Conservation (phyloP, 2,113 vertebrate species). For the Mesembrinibis cayennensis region DNA sequence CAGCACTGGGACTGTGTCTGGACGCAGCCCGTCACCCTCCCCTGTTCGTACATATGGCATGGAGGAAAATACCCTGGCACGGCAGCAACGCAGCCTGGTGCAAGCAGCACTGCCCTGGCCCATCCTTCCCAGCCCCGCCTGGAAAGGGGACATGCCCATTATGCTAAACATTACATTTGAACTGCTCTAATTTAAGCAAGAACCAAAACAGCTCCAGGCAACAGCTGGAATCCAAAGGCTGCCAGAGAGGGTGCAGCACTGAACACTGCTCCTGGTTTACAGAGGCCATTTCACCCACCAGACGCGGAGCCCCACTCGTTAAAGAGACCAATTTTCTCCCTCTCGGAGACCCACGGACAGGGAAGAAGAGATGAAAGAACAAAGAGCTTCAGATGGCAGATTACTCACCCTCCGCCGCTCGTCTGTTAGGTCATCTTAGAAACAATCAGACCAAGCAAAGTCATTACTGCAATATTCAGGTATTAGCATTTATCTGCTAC, state of each 20-base stretch:
- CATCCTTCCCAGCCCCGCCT: background rate
- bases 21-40: fast-evolving
- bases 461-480: slow-evolving; percentile 3
- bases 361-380: slow-evolving; percentile 5
- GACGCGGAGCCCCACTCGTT: background rate
- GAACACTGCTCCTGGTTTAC: background rate
- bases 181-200: background rate
- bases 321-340: background rate
- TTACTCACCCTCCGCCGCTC: background rate
- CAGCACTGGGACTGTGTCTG: background rate
- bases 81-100: background rate
- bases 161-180: background rate
- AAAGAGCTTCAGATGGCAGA: slow-evolving; percentile 33
- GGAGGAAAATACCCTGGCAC: background rate
- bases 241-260: background rate
- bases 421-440: slow-evolving; percentile 9
- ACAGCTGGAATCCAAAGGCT: background rate
- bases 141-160: background rate
- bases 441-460: slow-evolving; percentile 27
- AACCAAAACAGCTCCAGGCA: slow-evolving; percentile 21
- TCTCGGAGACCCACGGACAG: background rate
- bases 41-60: background rate
- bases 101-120: background rate
- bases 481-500: slow-evolving; percentile 1
- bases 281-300: background rate